phyloP scores from a whole-genome alignment of 2,113 vertebrate species.

The Saguinus midas region DNA sequence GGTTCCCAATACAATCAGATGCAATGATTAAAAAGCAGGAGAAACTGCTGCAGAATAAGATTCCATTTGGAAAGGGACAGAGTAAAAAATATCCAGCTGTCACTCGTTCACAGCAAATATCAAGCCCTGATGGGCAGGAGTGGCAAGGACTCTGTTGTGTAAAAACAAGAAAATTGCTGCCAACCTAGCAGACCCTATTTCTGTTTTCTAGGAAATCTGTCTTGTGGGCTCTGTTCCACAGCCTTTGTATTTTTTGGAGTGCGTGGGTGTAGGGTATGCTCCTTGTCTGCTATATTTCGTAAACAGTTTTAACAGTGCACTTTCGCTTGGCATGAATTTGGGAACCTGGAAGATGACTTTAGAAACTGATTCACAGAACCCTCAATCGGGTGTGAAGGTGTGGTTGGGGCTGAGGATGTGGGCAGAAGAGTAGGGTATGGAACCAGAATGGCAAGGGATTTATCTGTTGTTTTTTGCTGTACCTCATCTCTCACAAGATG shows the following conservation, averaged over 20 bases:
- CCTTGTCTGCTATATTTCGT: background rate
- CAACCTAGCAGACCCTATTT: background rate
- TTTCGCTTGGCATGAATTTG: background rate
- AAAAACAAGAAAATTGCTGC: background rate
- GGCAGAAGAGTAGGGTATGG: background rate
- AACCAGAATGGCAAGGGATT: background rate
- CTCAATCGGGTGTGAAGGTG: background rate
- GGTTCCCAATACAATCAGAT: background rate
- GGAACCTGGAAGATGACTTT: background rate
- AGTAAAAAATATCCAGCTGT: background rate
- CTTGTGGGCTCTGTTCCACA: background rate
- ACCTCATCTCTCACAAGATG: background rate
- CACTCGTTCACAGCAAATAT: background rate
- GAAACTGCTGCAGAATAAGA: background rate
- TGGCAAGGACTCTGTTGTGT: background rate
- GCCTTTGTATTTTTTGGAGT: background rate
- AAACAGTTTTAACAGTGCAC: background rate
- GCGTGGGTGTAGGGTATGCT: background rate
- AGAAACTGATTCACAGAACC: background rate
- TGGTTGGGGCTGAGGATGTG: background rate
- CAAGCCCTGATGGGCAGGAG: background rate
- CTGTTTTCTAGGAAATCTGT: background rate
- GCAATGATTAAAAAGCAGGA: background rate
- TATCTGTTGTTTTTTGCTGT: background rate
- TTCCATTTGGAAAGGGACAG: background rate